Percentiles rank a stretch among this genome's conserved stretches.
These are phyloP conservation scores for Oligia strigilis DNA, from an alignment of 2,888 invertebrate species.

Conservation along the genomic window DNA sequence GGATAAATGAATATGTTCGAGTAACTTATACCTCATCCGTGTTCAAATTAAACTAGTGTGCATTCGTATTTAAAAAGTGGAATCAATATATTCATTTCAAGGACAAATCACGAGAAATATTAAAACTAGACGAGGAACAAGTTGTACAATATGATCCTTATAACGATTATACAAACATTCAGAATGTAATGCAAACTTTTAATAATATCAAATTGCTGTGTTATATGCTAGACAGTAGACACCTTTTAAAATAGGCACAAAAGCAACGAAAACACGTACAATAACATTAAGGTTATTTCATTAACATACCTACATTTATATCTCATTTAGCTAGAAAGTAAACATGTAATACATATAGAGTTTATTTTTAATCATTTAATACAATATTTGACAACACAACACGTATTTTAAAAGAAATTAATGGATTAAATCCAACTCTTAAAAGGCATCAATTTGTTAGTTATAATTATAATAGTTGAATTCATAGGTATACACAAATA, in stretches of 20 bases:
- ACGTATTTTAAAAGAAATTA: slow-evolving; percentile 40
- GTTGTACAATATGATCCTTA: slow-evolving; percentile 64
- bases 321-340: slow-evolving; percentile 26
- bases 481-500: slow-evolving; percentile 57
- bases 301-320: slow-evolving; percentile 43
- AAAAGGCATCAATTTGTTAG: slow-evolving; percentile 58
- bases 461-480: slow-evolving; percentile 42
- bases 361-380: slow-evolving; percentile 31
- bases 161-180: slow-evolving; percentile 49
- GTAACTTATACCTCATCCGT: slow-evolving; percentile 66
- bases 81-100: slow-evolving; percentile 52
- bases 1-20: slow-evolving; percentile 50
- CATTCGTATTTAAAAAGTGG: slow-evolving; percentile 52
- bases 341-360: slow-evolving; percentile 41
- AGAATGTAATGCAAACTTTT: slow-evolving; percentile 52
- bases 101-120: slow-evolving; percentile 42
- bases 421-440: slow-evolving; percentile 60
- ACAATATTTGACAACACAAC: slow-evolving; percentile 49
- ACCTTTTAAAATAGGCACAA: slow-evolving; percentile 31
- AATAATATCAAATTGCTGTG: slow-evolving; percentile 27
- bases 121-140: slow-evolving; percentile 69
- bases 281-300: slow-evolving; percentile 36
- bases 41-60: slow-evolving; percentile 48
- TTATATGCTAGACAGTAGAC: slow-evolving; percentile 38
- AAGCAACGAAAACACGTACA: slow-evolving; percentile 45